Conservation (phyloP, 1,140 invertebrate genomes). For the Battus philenor region DNA sequence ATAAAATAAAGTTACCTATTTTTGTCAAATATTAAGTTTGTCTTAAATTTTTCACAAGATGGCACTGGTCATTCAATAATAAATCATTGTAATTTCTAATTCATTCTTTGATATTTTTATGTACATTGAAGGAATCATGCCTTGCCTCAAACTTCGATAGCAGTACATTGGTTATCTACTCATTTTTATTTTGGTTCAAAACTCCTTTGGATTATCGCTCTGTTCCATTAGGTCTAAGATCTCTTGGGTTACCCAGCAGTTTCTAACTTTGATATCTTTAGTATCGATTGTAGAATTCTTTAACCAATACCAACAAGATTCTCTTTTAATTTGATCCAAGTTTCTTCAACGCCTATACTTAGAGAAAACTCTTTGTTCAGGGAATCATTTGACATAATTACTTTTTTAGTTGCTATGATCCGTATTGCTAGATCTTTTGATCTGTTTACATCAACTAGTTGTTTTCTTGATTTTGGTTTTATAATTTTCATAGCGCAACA, state of each 20-base stretch:
- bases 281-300: constrained; percentile 3
- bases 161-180: constrained; percentile 4
- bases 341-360: constrained; percentile 1
- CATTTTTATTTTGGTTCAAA: constrained; percentile 11
- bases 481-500: neutral
- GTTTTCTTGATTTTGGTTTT: neutral
- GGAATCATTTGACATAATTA: neutral
- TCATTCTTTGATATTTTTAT: neutral
- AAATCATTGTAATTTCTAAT: neutral
- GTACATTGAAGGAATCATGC: constrained; percentile 3
- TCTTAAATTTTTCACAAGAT: constrained; percentile 1
- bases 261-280: neutral
- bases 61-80: neutral
- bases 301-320: constrained; percentile 9
- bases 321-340: constrained; percentile 6
- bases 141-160: constrained; percentile 1
- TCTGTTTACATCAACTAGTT: no score
- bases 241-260: constrained; percentile 4
- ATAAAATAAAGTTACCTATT: neutral
- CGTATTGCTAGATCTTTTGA: constrained; percentile 7
- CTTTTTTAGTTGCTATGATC: neutral
- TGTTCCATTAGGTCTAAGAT: constrained; percentile 13
- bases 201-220: constrained; percentile 1
- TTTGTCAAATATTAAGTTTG: constrained; percentile 4
- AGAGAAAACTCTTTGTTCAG: constrained; percentile 2